A percentile compares a stretch with the other conserved stretches of the same genome.
phyloP scores from a whole-genome alignment of 92 coral and sea anemone species.

The Heteractis magnifica region DNA sequence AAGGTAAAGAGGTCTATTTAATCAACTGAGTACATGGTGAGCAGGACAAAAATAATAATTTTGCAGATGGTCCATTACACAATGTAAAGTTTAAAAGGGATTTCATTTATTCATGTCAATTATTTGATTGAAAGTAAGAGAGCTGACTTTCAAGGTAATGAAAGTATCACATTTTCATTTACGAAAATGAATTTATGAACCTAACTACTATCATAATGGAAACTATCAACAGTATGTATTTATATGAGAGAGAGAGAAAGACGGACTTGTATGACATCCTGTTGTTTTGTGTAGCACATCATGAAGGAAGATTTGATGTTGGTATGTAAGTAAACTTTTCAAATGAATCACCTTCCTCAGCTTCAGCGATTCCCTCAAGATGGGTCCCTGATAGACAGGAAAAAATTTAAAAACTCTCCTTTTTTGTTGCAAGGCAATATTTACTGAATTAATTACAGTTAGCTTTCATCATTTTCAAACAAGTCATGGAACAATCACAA shows the following conservation, averaged over 20 bases:
- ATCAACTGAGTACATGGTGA: no score
- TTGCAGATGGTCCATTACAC: no score
- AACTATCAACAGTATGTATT: not conserved
- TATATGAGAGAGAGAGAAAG: not conserved
- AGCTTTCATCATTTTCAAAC: no score
- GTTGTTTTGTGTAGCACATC: not conserved
- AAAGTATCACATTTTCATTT: not conserved
- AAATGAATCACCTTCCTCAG: conserved; percentile 59
- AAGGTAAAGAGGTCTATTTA: no score
- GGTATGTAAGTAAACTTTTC: conserved; percentile 65
- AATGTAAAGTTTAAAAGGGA: no score
- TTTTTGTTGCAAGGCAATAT: not conserved
- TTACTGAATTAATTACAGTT: no score
- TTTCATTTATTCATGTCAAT: not conserved
- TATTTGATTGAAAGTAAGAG: no score
- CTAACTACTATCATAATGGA: not conserved
- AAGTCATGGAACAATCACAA: no score
- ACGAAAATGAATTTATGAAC: not conserved
- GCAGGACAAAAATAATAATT: no score
- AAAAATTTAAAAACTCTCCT: conserved; percentile 1
- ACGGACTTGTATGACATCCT: not conserved
- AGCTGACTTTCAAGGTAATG: not conserved
- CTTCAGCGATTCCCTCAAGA: conserved; percentile 65
- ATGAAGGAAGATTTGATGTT: conserved; percentile 24
- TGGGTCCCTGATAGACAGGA: conserved; percentile 39